Evolutionary conservation across 2,797 vertebrate genomes (phyloP).

Genomic region (Bradypus variegatus): DNA sequence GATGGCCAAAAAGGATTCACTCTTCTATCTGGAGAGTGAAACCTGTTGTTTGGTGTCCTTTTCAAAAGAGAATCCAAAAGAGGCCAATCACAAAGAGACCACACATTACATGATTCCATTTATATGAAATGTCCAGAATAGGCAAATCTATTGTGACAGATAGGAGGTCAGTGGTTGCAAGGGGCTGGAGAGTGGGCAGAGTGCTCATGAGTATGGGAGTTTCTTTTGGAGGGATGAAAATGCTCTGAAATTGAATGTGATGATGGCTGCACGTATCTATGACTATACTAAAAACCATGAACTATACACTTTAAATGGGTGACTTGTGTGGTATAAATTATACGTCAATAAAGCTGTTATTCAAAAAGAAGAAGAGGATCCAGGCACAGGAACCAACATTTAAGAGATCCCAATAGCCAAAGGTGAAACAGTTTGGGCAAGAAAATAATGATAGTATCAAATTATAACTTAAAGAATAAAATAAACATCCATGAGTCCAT

Average conservation of each 20-base stretch:
- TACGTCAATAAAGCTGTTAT: neutral
- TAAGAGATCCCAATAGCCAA: neutral
- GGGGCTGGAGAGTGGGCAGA: neutral
- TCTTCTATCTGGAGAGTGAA: slow-evolving; percentile 3
- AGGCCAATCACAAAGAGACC: neutral
- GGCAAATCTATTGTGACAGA: neutral
- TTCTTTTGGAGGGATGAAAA: neutral
- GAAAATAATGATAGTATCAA: slow-evolving; percentile 19
- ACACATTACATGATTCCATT: neutral
- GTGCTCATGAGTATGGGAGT: neutral
- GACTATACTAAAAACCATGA: neutral
- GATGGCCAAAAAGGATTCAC: neutral
- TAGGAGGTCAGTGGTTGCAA: neutral
- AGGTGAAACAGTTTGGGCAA: slow-evolving; percentile 15
- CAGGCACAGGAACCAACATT: neutral
- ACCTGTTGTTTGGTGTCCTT: slow-evolving; percentile 15
- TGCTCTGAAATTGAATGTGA: neutral
- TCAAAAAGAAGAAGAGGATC: neutral
- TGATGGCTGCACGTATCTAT: neutral
- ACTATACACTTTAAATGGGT: neutral
- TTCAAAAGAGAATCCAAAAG: neutral
- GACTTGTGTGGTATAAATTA: neutral
- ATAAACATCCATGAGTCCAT: slow-evolving; percentile 36
- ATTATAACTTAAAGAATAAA: slow-evolving; percentile 36
- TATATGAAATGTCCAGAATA: neutral